phyloP scores from a whole-genome alignment of 2,113 vertebrate species.

The Perca fluviatilis region DNA sequence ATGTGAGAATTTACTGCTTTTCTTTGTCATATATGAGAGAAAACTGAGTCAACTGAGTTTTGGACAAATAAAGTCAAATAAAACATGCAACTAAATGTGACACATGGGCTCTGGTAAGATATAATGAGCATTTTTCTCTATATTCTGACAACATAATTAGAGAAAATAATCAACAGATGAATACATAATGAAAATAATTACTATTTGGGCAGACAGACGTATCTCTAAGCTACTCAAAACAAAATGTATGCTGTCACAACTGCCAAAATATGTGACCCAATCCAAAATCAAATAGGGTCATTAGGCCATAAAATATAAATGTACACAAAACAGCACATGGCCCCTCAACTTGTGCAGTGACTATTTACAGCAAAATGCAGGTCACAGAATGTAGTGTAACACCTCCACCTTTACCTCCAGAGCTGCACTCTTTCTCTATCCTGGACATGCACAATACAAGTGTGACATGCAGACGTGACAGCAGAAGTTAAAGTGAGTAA shows the following conservation, averaged over 20 bases:
- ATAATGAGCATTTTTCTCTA: neutral
- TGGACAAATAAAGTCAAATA: neutral
- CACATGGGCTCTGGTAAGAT: neutral
- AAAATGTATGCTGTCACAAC: neutral
- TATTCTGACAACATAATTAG: neutral
- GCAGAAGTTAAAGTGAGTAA: constrained; percentile 23
- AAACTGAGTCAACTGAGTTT: neutral
- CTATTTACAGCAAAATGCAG: neutral
- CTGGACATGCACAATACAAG: neutral
- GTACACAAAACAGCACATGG: neutral
- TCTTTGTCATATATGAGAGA: neutral
- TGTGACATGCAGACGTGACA: constrained; percentile 10
- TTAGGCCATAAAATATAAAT: neutral
- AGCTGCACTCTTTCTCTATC: neutral
- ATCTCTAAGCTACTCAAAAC: neutral
- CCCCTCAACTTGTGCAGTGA: neutral
- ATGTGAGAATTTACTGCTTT: neutral
- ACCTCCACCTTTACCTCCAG: neutral
- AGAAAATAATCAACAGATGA: neutral
- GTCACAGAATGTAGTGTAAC: neutral
- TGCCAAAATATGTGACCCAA: neutral
- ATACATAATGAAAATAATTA: neutral
- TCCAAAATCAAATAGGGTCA: neutral
- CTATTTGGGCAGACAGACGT: neutral
- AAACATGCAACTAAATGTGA: neutral